Conservation (phyloP, 2,888 invertebrate genomes). For the Xanthorhoe designata region DNA sequence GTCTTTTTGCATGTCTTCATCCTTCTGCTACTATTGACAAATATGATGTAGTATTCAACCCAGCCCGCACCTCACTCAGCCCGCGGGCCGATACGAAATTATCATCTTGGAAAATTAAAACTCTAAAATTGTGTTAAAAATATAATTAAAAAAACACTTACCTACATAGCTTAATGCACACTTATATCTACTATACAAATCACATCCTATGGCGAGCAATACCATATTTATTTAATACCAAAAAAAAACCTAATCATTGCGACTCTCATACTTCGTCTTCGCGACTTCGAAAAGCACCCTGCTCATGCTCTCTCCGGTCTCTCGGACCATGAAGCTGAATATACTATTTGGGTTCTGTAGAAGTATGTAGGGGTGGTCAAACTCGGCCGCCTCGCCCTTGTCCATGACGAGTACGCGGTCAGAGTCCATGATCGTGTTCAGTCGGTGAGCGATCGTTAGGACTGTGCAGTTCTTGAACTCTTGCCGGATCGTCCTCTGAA, state of each 20-base stretch:
- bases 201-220: not conserved
- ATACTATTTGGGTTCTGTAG: slow-evolving; percentile 85
- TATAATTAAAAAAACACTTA: not conserved
- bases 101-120: no score
- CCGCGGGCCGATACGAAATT: no score
- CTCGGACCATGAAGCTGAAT: slow-evolving; percentile 88
- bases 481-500: slow-evolving; percentile 92
- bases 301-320: slow-evolving; percentile 85
- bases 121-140: not conserved
- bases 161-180: no score
- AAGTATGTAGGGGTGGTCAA: slow-evolving; percentile 88
- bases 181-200: not conserved
- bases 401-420: slow-evolving; percentile 95
- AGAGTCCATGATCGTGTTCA: slow-evolving; percentile 96
- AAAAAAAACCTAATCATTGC: slow-evolving; percentile 6
- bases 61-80: no score
- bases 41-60: no score
- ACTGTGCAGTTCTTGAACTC: slow-evolving; percentile 93
- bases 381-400: slow-evolving; percentile 90
- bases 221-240: not conserved
- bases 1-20: no score
- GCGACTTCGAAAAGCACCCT: slow-evolving; percentile 66
- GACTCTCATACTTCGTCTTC: slow-evolving; percentile 63
- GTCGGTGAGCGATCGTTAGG: slow-evolving; percentile 94
- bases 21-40: no score